Conservation (phyloP, 2,888 invertebrate species). For the Boloria euphrosyne region DNA sequence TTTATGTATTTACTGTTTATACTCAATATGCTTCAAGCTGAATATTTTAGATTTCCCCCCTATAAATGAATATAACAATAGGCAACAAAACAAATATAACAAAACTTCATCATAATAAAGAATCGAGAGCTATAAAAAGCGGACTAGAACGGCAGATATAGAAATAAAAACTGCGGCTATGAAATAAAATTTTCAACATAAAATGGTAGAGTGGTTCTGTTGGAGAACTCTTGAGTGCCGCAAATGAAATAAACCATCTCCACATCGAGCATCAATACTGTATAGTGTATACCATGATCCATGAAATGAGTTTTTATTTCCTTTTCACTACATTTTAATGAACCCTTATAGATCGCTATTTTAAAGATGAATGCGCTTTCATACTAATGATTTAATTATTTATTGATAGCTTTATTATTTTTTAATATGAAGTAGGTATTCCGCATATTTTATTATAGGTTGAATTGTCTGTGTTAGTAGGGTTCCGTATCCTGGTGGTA, state of each 20-base stretch:
- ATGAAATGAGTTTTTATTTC: conserved; percentile 29
- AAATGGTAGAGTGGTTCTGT: conserved; percentile 44
- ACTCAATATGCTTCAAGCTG: neutral
- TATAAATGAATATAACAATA: conserved; percentile 2
- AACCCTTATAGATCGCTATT: conserved; percentile 25
- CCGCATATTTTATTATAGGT: too few species aligned
- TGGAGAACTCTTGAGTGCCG: conserved; percentile 38
- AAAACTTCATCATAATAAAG: conserved; percentile 22
- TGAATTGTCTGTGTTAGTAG: too few species aligned
- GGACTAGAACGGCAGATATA: conserved; percentile 20
- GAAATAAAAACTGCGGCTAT: conserved; percentile 32
- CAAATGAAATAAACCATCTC: conserved; percentile 43
- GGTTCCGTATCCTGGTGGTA: too few species aligned
- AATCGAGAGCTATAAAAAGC: conserved; percentile 16
- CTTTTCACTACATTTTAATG: conserved; percentile 27
- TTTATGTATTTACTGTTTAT: too few species aligned
- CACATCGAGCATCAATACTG: conserved; percentile 37
- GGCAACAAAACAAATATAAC: conserved; percentile 12
- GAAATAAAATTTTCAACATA: conserved; percentile 42
- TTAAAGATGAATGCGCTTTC: conserved; percentile 10
- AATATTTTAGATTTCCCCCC: neutral
- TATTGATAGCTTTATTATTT: neutral
- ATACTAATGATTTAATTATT: conserved; percentile 13
- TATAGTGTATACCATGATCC: conserved; percentile 27
- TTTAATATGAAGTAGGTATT: too few species aligned